Base-by-base conservation (phyloP, 2,113 vertebrate genomes). In the Myanophis thanlyinensis region DNA sequence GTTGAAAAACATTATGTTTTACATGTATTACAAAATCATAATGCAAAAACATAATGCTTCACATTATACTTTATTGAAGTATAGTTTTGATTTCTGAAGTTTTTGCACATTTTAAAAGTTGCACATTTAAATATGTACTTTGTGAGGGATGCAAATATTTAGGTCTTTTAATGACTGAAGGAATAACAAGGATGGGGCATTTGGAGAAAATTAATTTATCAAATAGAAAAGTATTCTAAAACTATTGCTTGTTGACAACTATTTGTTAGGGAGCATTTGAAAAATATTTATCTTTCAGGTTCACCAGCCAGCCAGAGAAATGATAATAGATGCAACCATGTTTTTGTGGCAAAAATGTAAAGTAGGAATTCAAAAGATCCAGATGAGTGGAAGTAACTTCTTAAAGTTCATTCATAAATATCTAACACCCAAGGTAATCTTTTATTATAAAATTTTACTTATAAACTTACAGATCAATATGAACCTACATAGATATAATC, bases 261-360 rank as follows among this genome's bases (percentile, higher is more conserved):
- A 1, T 18, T 9, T 6, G 0, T 94, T 93, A 86, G 73, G 87
- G 2, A 93, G 40, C 47, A 54, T 44, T 22, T 23, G 73, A n/a
- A 90, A 13, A 4, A 85, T 23, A 62, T 90, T 87, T 95, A 88
- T 92, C 88, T 52, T 51, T 95, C 93, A 99, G 98, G 96, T 96
- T 94, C 87, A 96, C 67, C 97, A 96, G 56, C 98, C 98, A n/a
- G 98, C 99, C 91, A 95, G 92, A 80, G 98, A 99, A 94, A 98
- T 99, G 13, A 95, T 98, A 93, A 90, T 98, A 96, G 98, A 98
- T 94, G 92, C 97, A 49, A 91, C 98, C 90, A 95, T 97, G 92
- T 98, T 98, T 95, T 95, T 99, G 47, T 99, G 99, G 99, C 96
- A 97, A 91, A 98, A 98, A 88, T 98, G 98, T 93, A 98, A 98